Base-by-base conservation (phyloP, 2,797 vertebrate species). In the Melanotaenia nigrans region DNA sequence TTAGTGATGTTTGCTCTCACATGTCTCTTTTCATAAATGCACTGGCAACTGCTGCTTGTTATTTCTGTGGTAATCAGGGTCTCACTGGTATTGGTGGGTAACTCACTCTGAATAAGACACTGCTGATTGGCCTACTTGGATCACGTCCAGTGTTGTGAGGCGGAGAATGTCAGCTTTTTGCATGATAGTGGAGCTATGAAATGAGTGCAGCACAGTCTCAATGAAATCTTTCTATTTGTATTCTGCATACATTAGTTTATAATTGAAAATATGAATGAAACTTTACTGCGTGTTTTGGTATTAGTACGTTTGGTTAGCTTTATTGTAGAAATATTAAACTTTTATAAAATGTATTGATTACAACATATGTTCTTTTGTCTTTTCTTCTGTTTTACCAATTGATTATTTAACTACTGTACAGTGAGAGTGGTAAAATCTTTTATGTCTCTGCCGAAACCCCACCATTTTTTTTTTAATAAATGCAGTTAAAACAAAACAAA, bases 91-190 rank as follows among this genome's bases (percentile, higher is more conserved):
- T 86, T 85, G 73, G 82, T 84, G 73, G 75, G 77, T 70, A 82
- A 81, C 73, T 72, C 75, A 24, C 77, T 86, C 81, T 61, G 84
- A 79, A 86, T 83, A 78, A 86, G 83, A 85, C 82, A 54, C 49
- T 78, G 73, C 76, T 85, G 94, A 91, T 86, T 91, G 91, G 87
- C 61, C 94, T 89, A 91, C 80, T 92, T 93, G 92, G 90, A 87
- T 60, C 74, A 38, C 5, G 0, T 84, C 90, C 91, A 92, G 70
- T 82, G 74, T 90, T 90, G 79, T 86, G 77, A 80, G 75, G 72
- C 24, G 24, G 73, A 63, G 76, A 85, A 84, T 84, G 74, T 83
- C 82, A 87, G 75, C 83, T 85, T 81, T 85, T 84, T 89, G 82
- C 75, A 81, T 90, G 85, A 82, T 75, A 75, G 77, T 66, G 66